Evolutionary conservation across 2,888 invertebrate genomes (phyloP).

Genomic region (Colostygia pectinataria): DNA sequence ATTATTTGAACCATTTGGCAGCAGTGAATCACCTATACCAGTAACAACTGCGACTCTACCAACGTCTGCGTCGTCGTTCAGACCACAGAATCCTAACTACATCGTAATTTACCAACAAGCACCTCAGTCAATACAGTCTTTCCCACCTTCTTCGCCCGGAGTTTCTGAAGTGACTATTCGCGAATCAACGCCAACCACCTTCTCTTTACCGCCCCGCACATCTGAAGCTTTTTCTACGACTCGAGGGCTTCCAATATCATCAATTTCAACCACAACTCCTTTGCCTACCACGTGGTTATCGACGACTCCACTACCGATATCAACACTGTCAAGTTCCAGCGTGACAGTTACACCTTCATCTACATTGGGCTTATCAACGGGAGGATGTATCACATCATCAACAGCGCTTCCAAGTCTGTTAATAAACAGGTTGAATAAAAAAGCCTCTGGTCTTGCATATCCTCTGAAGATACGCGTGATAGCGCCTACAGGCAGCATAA

Average conservation of each 20-base stretch:
- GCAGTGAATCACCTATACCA: neutral
- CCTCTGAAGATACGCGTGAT: constrained; percentile 61
- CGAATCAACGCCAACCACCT: constrained; percentile 22
- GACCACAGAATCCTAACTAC: constrained; percentile 33
- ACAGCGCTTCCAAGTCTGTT: constrained; percentile 11
- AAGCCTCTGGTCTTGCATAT: constrained; percentile 9
- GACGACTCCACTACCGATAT: constrained; percentile 6
- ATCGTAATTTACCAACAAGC: constrained; percentile 54
- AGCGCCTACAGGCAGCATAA: constrained; percentile 62
- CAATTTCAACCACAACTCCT: constrained; percentile 19
- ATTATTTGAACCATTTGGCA: neutral
- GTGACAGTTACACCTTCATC: constrained; percentile 34
- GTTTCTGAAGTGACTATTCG: constrained; percentile 20
- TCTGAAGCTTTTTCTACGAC: constrained; percentile 11
- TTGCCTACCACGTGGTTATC: constrained; percentile 10
- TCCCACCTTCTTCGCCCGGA: constrained; percentile 23
- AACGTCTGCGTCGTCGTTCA: neutral
- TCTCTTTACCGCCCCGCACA: constrained; percentile 6
- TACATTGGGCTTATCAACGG: constrained; percentile 25
- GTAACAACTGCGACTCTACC: constrained; percentile 4
- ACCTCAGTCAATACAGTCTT: constrained; percentile 41
- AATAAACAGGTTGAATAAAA: constrained; percentile 5
- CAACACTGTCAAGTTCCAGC: constrained; percentile 17
- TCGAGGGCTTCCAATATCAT: constrained; percentile 1
- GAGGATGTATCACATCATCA: constrained; percentile 13